Percentiles rank a stretch among this genome's conserved stretches.
These are phyloP conservation scores for Sinotaia quadrata DNA, from an alignment of 2,888 invertebrate genomes.

Conservation along the genomic window DNA sequence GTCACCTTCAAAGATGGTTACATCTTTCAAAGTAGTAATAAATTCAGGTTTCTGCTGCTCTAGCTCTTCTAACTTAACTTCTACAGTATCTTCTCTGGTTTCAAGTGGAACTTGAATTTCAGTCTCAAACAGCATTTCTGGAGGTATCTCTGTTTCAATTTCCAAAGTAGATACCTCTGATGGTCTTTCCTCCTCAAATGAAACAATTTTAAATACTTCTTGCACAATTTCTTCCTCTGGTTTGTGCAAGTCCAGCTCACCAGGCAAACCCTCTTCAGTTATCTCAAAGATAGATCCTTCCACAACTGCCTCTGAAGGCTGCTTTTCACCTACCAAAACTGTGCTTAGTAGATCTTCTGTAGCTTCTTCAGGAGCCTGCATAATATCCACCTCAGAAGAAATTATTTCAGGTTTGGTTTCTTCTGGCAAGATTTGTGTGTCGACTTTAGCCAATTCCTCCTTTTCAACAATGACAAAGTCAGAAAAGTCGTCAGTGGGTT, in stretches of 20 bases:
- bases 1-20: slow-evolving; percentile 30
- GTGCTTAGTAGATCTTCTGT: slow-evolving; percentile 21
- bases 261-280: slow-evolving; percentile 31
- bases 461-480: slow-evolving; percentile 26
- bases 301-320: slow-evolving; percentile 30
- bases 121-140: slow-evolving; percentile 29
- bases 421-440: slow-evolving; percentile 22
- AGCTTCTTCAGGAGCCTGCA: slow-evolving; percentile 22
- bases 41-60: slow-evolving; percentile 35
- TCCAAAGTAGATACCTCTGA: slow-evolving; percentile 31
- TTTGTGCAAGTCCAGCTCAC: slow-evolving; percentile 17
- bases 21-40: slow-evolving; percentile 29
- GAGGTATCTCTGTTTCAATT: slow-evolving; percentile 28
- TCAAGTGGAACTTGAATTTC: slow-evolving; percentile 28
- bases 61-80: slow-evolving; percentile 28
- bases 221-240: slow-evolving; percentile 22
- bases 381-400: slow-evolving; percentile 1
- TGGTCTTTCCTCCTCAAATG: slow-evolving; percentile 27
- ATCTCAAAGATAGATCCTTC: slow-evolving; percentile 33
- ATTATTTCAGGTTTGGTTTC: slow-evolving; percentile 16
- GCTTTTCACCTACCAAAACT: slow-evolving; percentile 24
- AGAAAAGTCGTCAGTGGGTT: slow-evolving; percentile 16
- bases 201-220: slow-evolving; percentile 9
- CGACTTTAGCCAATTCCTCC: slow-evolving; percentile 23
- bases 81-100: slow-evolving; percentile 23